phyloP scores from a whole-genome alignment of 2,113 vertebrate species.

The Chamaea fasciata region DNA sequence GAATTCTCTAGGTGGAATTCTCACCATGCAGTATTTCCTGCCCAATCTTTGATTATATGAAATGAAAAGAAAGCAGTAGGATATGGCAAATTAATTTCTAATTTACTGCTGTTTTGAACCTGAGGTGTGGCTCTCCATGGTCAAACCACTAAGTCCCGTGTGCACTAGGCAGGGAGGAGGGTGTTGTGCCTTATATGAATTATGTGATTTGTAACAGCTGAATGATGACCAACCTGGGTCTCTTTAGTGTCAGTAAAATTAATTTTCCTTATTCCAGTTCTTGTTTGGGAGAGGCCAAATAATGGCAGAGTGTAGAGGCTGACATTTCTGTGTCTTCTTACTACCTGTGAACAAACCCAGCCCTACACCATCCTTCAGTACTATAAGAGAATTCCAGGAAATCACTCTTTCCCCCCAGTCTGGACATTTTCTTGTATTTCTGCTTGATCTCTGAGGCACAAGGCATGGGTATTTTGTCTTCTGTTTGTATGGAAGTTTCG shows the following conservation, averaged over 20 bases:
- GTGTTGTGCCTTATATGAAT: not conserved
- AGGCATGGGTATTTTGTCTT: not conserved
- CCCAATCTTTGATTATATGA: not conserved
- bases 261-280: not conserved
- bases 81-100: not conserved
- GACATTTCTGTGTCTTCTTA: not conserved
- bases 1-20: not conserved
- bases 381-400: not conserved
- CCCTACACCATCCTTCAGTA: not conserved
- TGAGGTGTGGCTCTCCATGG: not conserved
- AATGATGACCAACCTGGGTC: not conserved
- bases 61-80: not conserved
- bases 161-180: not conserved
- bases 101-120: not conserved
- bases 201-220: not conserved
- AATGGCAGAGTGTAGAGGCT: not conserved
- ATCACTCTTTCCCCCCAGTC: not conserved
- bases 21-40: not conserved
- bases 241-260: not conserved
- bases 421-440: not conserved
- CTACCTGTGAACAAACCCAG: not conserved
- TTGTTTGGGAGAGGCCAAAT: not conserved
- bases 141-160: not conserved
- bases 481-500: not conserved
- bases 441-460: not conserved